Conservation (phyloP, 2,888 invertebrate genomes). For the Sinentomon sp. region DNA sequence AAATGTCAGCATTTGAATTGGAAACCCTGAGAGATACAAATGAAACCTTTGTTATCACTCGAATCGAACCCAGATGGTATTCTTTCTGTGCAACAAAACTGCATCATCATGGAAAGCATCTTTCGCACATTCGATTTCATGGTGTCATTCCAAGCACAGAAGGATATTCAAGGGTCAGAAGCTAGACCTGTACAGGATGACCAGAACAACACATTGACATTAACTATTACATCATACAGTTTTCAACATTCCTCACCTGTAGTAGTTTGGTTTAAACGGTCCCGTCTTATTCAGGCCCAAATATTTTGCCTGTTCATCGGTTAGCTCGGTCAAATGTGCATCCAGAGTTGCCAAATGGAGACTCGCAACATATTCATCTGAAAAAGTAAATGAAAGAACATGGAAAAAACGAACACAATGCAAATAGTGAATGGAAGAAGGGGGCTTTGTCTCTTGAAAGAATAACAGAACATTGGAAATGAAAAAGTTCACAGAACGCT, state of each 20-base stretch:
- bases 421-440: not conserved
- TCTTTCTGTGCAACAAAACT: too few relatives aligned
- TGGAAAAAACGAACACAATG: not conserved
- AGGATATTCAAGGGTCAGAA: too few relatives aligned
- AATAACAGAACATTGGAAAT: too few relatives aligned
- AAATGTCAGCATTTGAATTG: too few relatives aligned
- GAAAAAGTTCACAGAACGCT: too few relatives aligned
- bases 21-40: too few relatives aligned
- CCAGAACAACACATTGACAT: not conserved
- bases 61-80: too few relatives aligned
- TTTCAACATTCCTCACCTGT: slow-evolving; percentile 34
- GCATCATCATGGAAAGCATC: too few relatives aligned
- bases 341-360: slow-evolving; percentile 90
- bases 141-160: too few relatives aligned
- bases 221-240: slow-evolving; percentile 17
- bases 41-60: too few relatives aligned
- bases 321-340: slow-evolving; percentile 81
- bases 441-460: too few relatives aligned
- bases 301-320: slow-evolving; percentile 91
- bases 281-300: slow-evolving; percentile 92
- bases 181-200: slow-evolving; percentile 1
- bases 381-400: slow-evolving; percentile 13
- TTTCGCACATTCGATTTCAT: too few relatives aligned
- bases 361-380: slow-evolving; percentile 92
- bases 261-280: slow-evolving; percentile 95